Base-by-base conservation (phyloP, 2,113 vertebrate genomes). In the Dicentrarchus labrax region DNA sequence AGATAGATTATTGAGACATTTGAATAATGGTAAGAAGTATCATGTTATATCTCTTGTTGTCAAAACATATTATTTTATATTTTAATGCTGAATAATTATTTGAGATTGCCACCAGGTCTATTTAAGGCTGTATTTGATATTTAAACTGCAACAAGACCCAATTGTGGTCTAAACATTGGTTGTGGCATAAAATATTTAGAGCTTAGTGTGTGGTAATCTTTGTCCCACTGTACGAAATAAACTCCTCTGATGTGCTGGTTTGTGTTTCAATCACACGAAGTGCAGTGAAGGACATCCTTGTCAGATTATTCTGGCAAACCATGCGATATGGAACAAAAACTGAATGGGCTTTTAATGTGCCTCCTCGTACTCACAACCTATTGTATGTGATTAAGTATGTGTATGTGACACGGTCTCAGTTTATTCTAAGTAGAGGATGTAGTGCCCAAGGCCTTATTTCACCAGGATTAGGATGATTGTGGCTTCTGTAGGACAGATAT, bases 201-300 rank as follows among this genome's bases (percentile, higher is more conserved):
- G 24, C 13, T 59, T 59, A 11, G 30, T 36, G 22, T 48, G 48
- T 36, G 9, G 16, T 38, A 15, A 19, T 69, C 54, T 59, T 13
- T 12, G 50, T 9, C 10, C 11, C 9, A 4, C 45, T 47, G 45
- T 47, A 15, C 47, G 0, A 48, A 21, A 54, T 54, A 22, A 54
- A n/a, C 19, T 9, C 7, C 17, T 45, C 4, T 45, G 39, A 65
- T 68, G 8, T 24, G 36, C 11, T 13, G 15, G 4, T 45, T 16
- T 57, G 53, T 72, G 47, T 47, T 72, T 60, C 4, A 72, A 59
- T 72, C 54, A 60, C 38, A 41, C 43, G 21, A 17, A 47, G 71
- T 45, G 41, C 51, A n/a, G 50, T 39, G 50, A 64, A 54, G 38
- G 50, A n/a, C 36, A 15, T 36, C 17, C 16, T 30, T 16, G 15